A percentile compares a stretch with the other conserved stretches of the same genome.
These are phyloP conservation scores for Spilarctia lutea DNA, from an alignment of 2,888 invertebrate genomes.

Conservation along the genomic window DNA sequence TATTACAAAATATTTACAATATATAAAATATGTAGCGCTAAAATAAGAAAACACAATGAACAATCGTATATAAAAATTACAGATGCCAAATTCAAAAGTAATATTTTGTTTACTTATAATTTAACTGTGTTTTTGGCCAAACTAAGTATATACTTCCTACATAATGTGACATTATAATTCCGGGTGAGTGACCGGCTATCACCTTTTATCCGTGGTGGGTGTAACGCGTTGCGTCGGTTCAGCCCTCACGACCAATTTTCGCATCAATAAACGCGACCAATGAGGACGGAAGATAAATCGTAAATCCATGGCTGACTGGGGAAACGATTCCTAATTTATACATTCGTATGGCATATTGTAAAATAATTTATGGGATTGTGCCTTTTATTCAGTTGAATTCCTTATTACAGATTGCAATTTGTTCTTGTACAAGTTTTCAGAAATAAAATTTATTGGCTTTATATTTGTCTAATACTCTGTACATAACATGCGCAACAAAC, in stretches of 20 bases:
- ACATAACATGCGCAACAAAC: too few species aligned
- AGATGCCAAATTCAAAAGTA: too few species aligned
- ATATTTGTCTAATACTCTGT: background rate
- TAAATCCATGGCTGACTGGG: conserved; percentile 5
- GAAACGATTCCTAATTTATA: conserved; percentile 11
- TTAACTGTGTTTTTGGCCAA: too few species aligned
- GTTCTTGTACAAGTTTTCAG: background rate
- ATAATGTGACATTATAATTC: background rate
- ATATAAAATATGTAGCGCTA: too few species aligned
- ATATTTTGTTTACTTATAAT: too few species aligned
- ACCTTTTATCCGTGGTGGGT: background rate
- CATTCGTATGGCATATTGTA: conserved; percentile 7
- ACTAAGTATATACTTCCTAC: too few species aligned
- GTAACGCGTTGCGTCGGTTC: background rate
- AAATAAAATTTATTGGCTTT: background rate
- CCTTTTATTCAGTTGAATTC: background rate
- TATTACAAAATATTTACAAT: too few species aligned
- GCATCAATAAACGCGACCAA: conserved; percentile 14
- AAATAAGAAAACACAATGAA: too few species aligned
- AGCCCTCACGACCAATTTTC: conserved; percentile 1
- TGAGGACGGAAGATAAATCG: conserved; percentile 10
- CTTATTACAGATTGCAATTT: background rate
- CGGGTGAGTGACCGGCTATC: background rate
- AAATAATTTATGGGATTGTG: background rate
- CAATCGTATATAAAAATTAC: too few species aligned